Percentiles rank a stretch among this genome's conserved stretches.
Conservation (phyloP, 1,140 invertebrate species). For the Vollenhovia emeryi region DNA sequence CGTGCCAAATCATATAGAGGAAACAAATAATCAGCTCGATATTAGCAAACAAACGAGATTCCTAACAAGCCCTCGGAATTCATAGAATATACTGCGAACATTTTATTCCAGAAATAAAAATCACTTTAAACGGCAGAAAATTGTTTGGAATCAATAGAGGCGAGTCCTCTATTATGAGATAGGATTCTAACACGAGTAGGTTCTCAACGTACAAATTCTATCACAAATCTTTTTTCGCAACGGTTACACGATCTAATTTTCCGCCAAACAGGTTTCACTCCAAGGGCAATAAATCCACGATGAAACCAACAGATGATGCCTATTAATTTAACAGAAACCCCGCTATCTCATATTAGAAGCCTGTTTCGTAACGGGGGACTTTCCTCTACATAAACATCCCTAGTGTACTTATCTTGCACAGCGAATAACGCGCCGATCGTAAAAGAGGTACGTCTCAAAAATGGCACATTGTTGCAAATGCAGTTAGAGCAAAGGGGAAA, state of each 20-base stretch:
- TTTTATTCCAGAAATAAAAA: background rate
- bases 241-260: no score
- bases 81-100: background rate
- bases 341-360: no score
- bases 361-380: no score
- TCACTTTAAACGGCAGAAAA: background rate
- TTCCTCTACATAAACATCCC: background rate
- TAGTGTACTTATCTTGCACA: background rate
- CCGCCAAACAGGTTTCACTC: no score
- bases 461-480: background rate
- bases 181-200: no score
- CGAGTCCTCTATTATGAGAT: no score
- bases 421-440: background rate
- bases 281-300: no score
- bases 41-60: conserved; percentile 4
- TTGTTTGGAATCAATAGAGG: background rate
- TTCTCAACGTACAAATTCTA: no score
- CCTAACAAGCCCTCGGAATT: background rate
- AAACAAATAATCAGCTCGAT: conserved; percentile 1
- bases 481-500: background rate
- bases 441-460: background rate
- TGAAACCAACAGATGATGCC: no score
- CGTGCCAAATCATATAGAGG: background rate
- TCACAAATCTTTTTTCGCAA: no score
- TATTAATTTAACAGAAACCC: no score